Conservation (phyloP, 2,113 vertebrate genomes). For the Chionis minor region DNA sequence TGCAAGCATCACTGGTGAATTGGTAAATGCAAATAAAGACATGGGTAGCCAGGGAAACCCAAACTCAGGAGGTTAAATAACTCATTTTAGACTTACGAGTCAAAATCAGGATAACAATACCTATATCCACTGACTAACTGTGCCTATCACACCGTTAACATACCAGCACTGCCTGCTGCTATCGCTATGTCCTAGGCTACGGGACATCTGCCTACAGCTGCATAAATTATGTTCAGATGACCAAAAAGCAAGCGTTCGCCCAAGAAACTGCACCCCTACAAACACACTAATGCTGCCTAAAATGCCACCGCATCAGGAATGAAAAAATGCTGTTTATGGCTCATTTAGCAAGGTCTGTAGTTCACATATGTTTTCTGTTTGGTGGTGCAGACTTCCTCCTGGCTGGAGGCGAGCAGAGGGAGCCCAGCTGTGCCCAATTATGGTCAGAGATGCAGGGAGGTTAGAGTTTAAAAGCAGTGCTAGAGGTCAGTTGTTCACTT, state of each 20-base stretch:
- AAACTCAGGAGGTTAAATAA: background rate
- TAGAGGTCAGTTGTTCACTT: background rate
- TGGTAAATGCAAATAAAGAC: background rate
- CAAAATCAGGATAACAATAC: background rate
- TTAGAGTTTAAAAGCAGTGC: background rate
- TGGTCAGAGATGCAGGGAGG: background rate
- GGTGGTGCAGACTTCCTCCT: background rate
- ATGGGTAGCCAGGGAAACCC: background rate
- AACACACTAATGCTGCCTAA: background rate
- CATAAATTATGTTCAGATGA: background rate
- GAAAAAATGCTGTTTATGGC: background rate
- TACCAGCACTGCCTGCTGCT: background rate
- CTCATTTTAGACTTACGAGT: background rate
- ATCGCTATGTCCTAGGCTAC: background rate
- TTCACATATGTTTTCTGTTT: slow-evolving; percentile 53
- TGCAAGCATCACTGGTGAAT: background rate
- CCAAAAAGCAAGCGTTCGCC: background rate
- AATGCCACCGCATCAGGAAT: background rate
- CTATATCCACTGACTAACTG: rapidly evolving
- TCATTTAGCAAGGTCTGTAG: slow-evolving; percentile 3
- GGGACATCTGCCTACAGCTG: background rate
- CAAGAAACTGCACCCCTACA: background rate
- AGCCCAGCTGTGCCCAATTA: slow-evolving; percentile 49
- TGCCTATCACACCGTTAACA: background rate
- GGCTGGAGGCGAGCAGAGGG: background rate